Base-by-base conservation (phyloP, 1,140 invertebrate species). In the Pristionchus pacificus region DNA sequence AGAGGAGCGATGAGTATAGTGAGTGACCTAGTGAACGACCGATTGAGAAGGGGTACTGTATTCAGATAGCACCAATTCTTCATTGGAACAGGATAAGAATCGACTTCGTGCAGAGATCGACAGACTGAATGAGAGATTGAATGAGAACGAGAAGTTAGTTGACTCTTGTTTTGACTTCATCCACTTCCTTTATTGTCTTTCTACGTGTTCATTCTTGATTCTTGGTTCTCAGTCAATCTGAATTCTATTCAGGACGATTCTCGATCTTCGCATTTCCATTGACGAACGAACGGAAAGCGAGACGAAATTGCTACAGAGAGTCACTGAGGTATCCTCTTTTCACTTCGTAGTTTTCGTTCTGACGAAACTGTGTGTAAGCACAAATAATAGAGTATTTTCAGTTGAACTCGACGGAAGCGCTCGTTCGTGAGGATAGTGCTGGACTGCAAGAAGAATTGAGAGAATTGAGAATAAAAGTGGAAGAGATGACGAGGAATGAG, bases 61-160 rank as follows among this genome's bases (percentile, higher is more conserved):
- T n/a, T n/a, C n/a, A n/a, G n/a, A n/a, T n/a, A n/a, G n/a, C n/a
- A n/a, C n/a, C n/a, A n/a, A n/a, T n/a, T n/a, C n/a, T n/a, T n/a
- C n/a, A n/a, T n/a, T n/a, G n/a, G n/a, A n/a, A n/a, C n/a, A n/a
- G n/a, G n/a, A n/a, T n/a, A n/a, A n/a, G n/a, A n/a, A n/a, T n/a
- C n/a, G n/a, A n/a, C n/a, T n/a, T n/a, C n/a, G n/a, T n/a, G n/a
- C n/a, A 66, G 59, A 57, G 49, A 24, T 30, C 30, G 61, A 63
- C 14, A 24, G 32, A n/a, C 25, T 14, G 3, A 49, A 55, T 14
- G 29, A 14, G 27, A 57, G 65, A 24, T 29, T 28, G 65, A 57
- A 29, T 66, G 49, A 66, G 65, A 66, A 66, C 65, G 65, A 66
- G 65, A 57, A 66, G 65, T 66, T 38, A 66, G 65, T 58, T 57